Conservation (phyloP, 2,113 vertebrate species). For the Cercopithecus mona region DNA sequence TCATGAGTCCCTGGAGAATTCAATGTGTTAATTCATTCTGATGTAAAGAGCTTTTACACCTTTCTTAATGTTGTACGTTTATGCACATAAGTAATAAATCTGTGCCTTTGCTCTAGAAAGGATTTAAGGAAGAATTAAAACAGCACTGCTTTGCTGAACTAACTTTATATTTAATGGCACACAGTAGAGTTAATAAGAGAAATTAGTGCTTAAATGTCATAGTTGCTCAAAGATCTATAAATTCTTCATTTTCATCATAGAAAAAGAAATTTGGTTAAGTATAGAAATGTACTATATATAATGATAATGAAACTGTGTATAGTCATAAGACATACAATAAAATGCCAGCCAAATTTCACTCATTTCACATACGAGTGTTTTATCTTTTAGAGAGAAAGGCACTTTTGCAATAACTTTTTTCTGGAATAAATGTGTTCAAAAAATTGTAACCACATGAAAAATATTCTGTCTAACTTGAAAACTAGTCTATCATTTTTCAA, state of each 20-base stretch:
- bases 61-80: constrained; percentile 12
- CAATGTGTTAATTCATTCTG: neutral
- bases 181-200: constrained; percentile 27
- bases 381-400: constrained; percentile 41
- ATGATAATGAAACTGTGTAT: neutral
- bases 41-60: neutral
- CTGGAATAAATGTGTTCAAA: constrained; percentile 40
- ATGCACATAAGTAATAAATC: neutral
- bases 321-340: constrained; percentile 24
- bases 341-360: constrained; percentile 30
- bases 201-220: constrained; percentile 43
- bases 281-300: neutral
- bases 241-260: constrained; percentile 23
- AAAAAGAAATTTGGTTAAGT: constrained; percentile 29
- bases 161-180: constrained; percentile 1
- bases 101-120: neutral
- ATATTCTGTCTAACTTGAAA: neutral
- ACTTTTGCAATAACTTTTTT: neutral
- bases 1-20: constrained; percentile 4
- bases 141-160: neutral
- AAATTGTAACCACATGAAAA: neutral
- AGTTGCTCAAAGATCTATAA: constrained; percentile 26
- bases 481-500: neutral
- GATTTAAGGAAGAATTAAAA: constrained; percentile 13
- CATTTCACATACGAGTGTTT: neutral